A percentile compares a stretch with the other conserved stretches of the same genome.
phyloP scores from a whole-genome alignment of 2,888 invertebrate genomes.

The Pammene fasciana region DNA sequence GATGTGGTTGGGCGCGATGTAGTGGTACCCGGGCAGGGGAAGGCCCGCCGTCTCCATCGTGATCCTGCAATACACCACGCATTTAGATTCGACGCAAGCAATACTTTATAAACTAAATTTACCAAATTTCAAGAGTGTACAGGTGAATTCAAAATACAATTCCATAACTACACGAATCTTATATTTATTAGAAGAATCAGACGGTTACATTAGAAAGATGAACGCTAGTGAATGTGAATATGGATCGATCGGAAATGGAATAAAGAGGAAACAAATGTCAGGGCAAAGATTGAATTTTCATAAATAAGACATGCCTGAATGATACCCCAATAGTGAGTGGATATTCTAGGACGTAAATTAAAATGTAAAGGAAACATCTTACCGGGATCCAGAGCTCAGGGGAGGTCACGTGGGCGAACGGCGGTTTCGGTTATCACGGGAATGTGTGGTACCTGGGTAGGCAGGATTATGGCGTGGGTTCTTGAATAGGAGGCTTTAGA shows the following conservation, averaged over 20 bases:
- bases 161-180: slow-evolving; percentile 30
- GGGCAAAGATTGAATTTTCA: slow-evolving; percentile 31
- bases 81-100: background rate
- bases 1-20: slow-evolving; percentile 96
- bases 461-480: slow-evolving; percentile 80
- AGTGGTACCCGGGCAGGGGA: slow-evolving; percentile 95
- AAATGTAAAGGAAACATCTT: slow-evolving; percentile 79
- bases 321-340: slow-evolving; percentile 50
- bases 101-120: background rate
- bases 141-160: slow-evolving; percentile 31
- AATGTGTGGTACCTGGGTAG: slow-evolving; percentile 73
- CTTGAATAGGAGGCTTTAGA: slow-evolving; percentile 73
- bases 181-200: slow-evolving; percentile 18
- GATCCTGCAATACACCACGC: slow-evolving; percentile 87
- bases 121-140: slow-evolving; percentile 24
- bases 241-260: slow-evolving; percentile 59
- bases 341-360: slow-evolving; percentile 74
- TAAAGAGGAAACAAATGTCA: slow-evolving; percentile 49
- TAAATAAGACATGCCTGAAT: slow-evolving; percentile 40
- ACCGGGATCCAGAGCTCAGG: slow-evolving; percentile 82
- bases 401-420: slow-evolving; percentile 76
- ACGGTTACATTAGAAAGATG: slow-evolving; percentile 31
- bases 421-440: slow-evolving; percentile 73
- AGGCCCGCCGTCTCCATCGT: slow-evolving; percentile 97
- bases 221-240: slow-evolving; percentile 39